Evolutionary conservation across 2,797 vertebrate genomes (phyloP).

Genomic region (Mastacembelus armatus): DNA sequence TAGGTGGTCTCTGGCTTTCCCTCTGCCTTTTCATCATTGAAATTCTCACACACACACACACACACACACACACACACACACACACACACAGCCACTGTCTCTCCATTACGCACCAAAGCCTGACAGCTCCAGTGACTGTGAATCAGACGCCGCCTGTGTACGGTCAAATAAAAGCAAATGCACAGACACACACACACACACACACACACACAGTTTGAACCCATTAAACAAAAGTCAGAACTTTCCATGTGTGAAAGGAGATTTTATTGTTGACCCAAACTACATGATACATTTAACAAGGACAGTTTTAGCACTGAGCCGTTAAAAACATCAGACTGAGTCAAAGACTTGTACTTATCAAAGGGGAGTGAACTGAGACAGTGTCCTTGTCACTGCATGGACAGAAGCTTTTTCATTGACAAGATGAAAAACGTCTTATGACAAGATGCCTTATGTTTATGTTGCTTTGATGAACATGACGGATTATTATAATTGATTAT

Average conservation of each 20-base stretch:
- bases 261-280: constrained; percentile 18
- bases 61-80: constrained; percentile 6
- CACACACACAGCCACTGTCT: constrained; percentile 20
- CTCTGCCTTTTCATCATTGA: constrained; percentile 16
- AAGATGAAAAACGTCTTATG: no score
- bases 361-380: neutral
- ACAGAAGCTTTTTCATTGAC: neutral
- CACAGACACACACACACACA: no score
- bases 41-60: constrained; percentile 6
- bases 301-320: constrained; percentile 59
- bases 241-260: neutral
- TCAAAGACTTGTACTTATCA: constrained; percentile 17
- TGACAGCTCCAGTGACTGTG: constrained; percentile 6
- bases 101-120: neutral
- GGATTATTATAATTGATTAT: no score
- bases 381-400: neutral
- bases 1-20: constrained; percentile 59
- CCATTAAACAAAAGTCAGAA: constrained; percentile 33
- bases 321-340: constrained; percentile 20
- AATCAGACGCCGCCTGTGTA: constrained; percentile 20
- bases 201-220: neutral
- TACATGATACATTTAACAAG: constrained; percentile 48
- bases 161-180: neutral
- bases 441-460: no score
- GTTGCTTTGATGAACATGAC: no score